Base-by-base conservation (phyloP, 1,140 invertebrate species). In the Penaeus japonicus region DNA sequence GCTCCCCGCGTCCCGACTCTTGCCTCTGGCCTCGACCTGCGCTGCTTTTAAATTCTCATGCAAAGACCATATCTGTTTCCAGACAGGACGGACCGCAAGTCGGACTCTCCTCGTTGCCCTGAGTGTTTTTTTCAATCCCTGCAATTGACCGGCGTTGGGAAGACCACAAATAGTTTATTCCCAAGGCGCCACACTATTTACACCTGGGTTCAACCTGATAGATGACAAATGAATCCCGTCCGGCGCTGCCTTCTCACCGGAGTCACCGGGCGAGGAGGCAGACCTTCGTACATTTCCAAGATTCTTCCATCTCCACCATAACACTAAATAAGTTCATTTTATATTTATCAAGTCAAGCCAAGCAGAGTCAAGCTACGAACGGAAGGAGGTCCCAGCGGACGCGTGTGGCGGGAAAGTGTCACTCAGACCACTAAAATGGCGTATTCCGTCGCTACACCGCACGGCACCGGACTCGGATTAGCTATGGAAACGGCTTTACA, bases 331-430 rank as follows among this genome's bases (percentile, higher is more conserved):
- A 55, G 35, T 32, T 75, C 53, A 75, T 85, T 85, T 18, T 32
- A 85, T 85, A 85, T 85, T 22, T 85, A 77, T 54, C 53, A 55
- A 77, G 83, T 57, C 24, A 47, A 84, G 73, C 32, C 27, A 73
- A 54, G 65, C 84, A 59, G 53, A 54, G 84, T 77, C 84, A 57
- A 20, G 24, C 54, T 35, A 59, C 73, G 73, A 77, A 77, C 73
- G 84, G 70, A 70, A 85, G 84, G 84, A 85, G 84, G 47, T 85
- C 84, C 84, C 84, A n/a, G 18, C 20, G 73, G 84, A 73, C 70
- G 27, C 70, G 70, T 24, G 24, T 73, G 70, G 70, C 70, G 70
- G 35, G 70, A 32, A 73, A 73, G 35, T 73, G 70, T 24, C 27
- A 15, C 70, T 73, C 20, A 73, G 30, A 73, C 27, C 70, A 15